phyloP scores from a whole-genome alignment of 2,113 vertebrate genomes.

The Isurus oxyrinchus region DNA sequence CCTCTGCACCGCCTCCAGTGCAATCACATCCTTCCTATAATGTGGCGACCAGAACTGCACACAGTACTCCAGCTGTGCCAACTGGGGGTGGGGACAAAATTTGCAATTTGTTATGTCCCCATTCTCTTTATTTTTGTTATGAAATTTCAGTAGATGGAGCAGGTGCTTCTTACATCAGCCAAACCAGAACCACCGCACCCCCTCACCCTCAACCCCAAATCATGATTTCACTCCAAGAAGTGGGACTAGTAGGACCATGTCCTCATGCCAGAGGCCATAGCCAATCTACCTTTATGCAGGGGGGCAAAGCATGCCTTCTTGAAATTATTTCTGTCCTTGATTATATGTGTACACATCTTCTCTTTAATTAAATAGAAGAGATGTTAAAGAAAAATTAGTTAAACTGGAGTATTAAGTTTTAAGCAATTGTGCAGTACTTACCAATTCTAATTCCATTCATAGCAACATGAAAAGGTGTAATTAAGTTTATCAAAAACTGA shows the following conservation, averaged over 20 bases:
- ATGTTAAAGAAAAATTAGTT: not conserved
- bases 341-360: not conserved
- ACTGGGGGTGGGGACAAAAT: not conserved
- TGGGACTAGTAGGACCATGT: not conserved
- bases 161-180: not conserved
- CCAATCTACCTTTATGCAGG: not conserved
- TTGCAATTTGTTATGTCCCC: not conserved
- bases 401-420: not conserved
- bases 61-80: too few species aligned
- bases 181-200: not conserved
- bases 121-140: too few species aligned
- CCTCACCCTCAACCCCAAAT: not conserved
- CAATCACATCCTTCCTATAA: too few species aligned
- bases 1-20: too few species aligned
- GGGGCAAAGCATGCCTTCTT: not conserved
- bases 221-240: not conserved
- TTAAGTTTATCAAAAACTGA: slow-evolving; percentile 76
- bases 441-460: slow-evolving; percentile 74
- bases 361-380: not conserved
- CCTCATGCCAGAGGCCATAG: not conserved
- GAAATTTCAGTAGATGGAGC: not conserved
- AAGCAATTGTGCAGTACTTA: slow-evolving; percentile 47
- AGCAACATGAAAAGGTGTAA: slow-evolving; percentile 72
- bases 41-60: too few species aligned
- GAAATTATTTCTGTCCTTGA: not conserved